Base-by-base conservation (phyloP, 2,888 invertebrate genomes). In the Cephus nigrinus region DNA sequence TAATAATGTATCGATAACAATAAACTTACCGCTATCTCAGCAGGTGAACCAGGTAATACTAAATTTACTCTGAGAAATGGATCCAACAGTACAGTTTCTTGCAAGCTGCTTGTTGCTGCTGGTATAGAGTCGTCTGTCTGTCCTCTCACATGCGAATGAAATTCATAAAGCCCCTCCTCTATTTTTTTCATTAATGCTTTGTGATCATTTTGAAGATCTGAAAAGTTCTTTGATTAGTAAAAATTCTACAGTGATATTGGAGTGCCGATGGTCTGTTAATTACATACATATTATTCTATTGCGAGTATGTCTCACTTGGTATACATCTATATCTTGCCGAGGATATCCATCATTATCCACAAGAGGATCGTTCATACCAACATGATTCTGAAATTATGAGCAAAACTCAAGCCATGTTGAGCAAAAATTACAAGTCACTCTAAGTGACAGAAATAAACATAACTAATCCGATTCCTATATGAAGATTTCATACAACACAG, bases 271-370 rank as follows among this genome's bases (percentile, higher is more conserved):
- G n/a, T 77, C 34, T 69, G 23, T 75, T 31, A 32, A 40, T 73
- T 80, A 94, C 94, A 94, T 93, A 97, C 98, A 97, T 88, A 97
- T 96, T 78, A 99, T 97, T 86, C 94, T 94, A 87, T 98, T 96
- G 74, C 99, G 94, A 0, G 98, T 97, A 89, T 96, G 95, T 76
- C 98, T 94, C 1, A 98, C 97, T 92, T 97, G 96, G 90, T 97
- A 97, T 0, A 98, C 95, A 91, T 99, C 98, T 81, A 99, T 96
- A 87, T 98, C 97, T 83, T 94, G 94, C 71, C 98, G 93, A 0
- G 99, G 99, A 92, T 93, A 99, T 0, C 97, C 98, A 85, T 98
- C 96, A 0, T 90, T 88, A 90, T 99, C 99, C 1, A 98, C 95
- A 77, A 99, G 91, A 2, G 96, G 92, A 4, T 96, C 98, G 11